Base-by-base conservation (phyloP, 2,888 invertebrate genomes). In the Cosmia pyralina region DNA sequence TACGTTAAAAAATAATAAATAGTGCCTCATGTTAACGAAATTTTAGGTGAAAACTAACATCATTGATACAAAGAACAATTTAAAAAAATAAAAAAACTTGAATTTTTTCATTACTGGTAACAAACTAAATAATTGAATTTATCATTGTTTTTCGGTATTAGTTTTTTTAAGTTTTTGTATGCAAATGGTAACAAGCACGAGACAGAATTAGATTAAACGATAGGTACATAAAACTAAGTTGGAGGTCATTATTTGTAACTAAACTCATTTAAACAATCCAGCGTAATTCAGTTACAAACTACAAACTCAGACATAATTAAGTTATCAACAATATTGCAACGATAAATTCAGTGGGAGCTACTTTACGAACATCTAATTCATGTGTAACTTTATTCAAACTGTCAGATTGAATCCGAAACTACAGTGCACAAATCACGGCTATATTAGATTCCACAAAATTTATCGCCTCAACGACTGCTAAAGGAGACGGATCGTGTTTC, bases 361-460 rank as follows among this genome's bases (percentile, higher is more conserved):
- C 75, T 72, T 80, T 75, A 77, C 72, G 60, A 66, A 75, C 84
- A 75, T 70, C 74, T 77, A 81, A 82, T 83, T 81, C 82, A 74
- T 78, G 68, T 81, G 78, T 80, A 81, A 79, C 83, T 84, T 85
- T 86, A 87, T 87, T 87, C 83, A 77, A 82, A 71, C 83, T 84
- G 86, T 85, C 87, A 88, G 87, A 85, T 88, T 83, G 81, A 85
- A 88, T 87, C 75, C 79, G 83, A 87, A 84, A 82, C 88, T 79
- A 75, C 72, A 85, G 86, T 85, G 85, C 87, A 90, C 89, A 90
- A 90, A 90, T 90, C 90, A 90, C 88, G 77, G 81, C 84, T 90
- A 88, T 91, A 91, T 91, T 91, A 89, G 90, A 90, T 91, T 91
- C 87, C 75, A 84, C 79, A 76, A 83, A 90, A 91, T 91, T 91